Percentiles rank a stretch among this genome's conserved stretches.
phyloP scores from a whole-genome alignment of 2,888 invertebrate species.

The Lasiommata megera region DNA sequence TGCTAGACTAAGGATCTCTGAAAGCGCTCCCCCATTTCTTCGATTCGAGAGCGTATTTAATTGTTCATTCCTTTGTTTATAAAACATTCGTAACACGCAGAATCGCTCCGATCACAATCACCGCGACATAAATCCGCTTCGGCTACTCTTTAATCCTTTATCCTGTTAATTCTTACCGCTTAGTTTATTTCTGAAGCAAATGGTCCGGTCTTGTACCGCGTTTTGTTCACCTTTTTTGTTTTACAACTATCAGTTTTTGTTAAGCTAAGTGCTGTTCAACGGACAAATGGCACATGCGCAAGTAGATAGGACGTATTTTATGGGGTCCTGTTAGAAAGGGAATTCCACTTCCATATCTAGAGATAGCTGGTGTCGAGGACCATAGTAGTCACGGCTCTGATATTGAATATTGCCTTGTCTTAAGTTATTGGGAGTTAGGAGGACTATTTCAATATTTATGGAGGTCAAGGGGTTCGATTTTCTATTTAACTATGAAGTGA shows the following conservation, averaged over 20 bases:
- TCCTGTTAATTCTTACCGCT: conserved; percentile 81
- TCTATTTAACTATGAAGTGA: no score
- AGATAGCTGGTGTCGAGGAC: conserved; percentile 37
- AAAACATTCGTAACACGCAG: conserved; percentile 65
- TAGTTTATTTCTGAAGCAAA: conserved; percentile 77
- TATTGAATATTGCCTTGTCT: conserved; percentile 27
- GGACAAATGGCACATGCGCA: conserved; percentile 70
- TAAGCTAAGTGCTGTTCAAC: conserved; percentile 77
- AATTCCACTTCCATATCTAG: conserved; percentile 43
- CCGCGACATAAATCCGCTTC: conserved; percentile 79
- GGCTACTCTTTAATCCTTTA: conserved; percentile 81
- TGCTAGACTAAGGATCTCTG: not conserved
- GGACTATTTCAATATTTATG: conserved; percentile 16
- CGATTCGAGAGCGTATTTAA: conserved; percentile 30
- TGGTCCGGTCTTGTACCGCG: conserved; percentile 71
- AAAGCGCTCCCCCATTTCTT: conserved; percentile 15
- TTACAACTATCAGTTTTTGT: conserved; percentile 80
- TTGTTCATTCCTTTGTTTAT: conserved; percentile 39
- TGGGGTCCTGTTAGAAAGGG: conserved; percentile 50
- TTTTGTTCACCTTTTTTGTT: conserved; percentile 74
- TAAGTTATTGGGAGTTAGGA: no score
- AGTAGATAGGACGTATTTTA: conserved; percentile 65
- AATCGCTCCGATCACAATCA: conserved; percentile 75
- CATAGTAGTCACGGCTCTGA: conserved; percentile 34
- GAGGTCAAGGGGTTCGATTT: no score